Evolutionary conservation across 2,888 invertebrate species (phyloP).

Genomic region (Steromphala cineraria): DNA sequence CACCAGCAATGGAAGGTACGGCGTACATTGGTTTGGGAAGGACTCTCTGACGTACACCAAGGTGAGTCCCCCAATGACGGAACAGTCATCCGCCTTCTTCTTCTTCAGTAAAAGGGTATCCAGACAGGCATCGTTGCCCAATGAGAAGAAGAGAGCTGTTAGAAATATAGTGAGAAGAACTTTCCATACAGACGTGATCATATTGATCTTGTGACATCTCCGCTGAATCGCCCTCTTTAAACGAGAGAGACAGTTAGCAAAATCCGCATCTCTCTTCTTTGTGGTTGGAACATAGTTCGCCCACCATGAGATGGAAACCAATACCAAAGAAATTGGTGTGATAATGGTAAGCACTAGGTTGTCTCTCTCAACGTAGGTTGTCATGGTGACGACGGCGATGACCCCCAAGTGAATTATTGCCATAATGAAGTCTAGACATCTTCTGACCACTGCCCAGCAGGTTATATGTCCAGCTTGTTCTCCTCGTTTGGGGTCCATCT

Average conservation of each 20-base stretch:
- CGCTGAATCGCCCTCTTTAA: constrained; percentile 42
- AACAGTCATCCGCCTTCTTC: constrained; percentile 19
- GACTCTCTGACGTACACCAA: neutral
- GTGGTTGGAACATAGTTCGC: constrained; percentile 27
- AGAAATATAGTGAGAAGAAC: constrained; percentile 21
- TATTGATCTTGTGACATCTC: constrained; percentile 42
- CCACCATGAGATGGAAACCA: constrained; percentile 22
- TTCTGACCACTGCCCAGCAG: neutral
- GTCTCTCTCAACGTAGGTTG: neutral
- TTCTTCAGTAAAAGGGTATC: constrained; percentile 27
- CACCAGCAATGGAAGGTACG: constrained; percentile 41
- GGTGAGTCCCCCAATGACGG: constrained; percentile 13
- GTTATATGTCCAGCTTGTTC: no score
- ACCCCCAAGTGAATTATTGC: constrained; percentile 19
- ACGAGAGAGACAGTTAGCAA: constrained; percentile 7
- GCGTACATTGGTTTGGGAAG: constrained; percentile 23
- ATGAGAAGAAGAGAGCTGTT: constrained; percentile 31
- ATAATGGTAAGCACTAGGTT: neutral
- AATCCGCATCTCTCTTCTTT: neutral
- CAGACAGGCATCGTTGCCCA: constrained; percentile 24
- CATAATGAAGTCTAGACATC: constrained; percentile 23
- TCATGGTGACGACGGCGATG: neutral
- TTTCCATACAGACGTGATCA: constrained; percentile 32
- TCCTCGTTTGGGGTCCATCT: neutral
- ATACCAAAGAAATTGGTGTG: neutral